These are phyloP conservation scores for Tenthredo amoena DNA, from an alignment of 2,888 invertebrate genomes.

Conservation along the genomic window DNA sequence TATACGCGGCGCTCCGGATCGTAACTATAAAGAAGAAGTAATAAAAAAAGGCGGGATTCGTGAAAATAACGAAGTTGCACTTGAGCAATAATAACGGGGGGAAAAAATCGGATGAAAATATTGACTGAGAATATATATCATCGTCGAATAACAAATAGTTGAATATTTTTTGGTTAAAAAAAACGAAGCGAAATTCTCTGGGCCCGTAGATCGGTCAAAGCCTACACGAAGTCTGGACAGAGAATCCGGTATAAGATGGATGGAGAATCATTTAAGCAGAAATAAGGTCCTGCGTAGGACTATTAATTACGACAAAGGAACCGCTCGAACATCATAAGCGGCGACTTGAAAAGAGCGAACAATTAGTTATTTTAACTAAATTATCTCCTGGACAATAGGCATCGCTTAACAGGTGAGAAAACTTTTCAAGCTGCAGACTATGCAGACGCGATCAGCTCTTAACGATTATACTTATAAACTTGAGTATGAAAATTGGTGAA, in stretches of 20 bases:
- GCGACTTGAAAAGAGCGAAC: slow-evolving; percentile 74
- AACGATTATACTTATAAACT: neutral
- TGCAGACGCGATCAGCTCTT: neutral
- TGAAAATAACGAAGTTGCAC: neutral
- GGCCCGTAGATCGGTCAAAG: slow-evolving; percentile 46
- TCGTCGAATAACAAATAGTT: neutral
- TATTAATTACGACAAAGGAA: slow-evolving; percentile 78
- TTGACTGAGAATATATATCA: neutral
- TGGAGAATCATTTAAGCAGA: slow-evolving; percentile 76
- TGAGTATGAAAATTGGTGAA: neutral
- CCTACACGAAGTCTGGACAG: slow-evolving; percentile 39
- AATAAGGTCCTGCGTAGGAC: slow-evolving; percentile 69
- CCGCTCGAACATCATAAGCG: slow-evolving; percentile 71
- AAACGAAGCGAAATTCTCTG: slow-evolving; percentile 3
- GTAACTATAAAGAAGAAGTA: neutral
- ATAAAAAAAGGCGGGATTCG: neutral
- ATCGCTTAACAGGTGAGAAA: slow-evolving; percentile 69
- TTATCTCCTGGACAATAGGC: slow-evolving; percentile 75
- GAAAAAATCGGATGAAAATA: neutral
- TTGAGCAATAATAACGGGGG: neutral
- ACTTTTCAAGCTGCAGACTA: slow-evolving; percentile 16
- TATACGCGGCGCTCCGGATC: slow-evolving; percentile 17
- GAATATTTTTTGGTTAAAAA: neutral
- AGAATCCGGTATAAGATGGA: slow-evolving; percentile 70
- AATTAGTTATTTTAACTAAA: slow-evolving; percentile 78